Percentiles rank a stretch among this genome's conserved stretches.
These are phyloP conservation scores for Gerosis bhagava DNA, from an alignment of 2,888 invertebrate genomes.

Conservation along the genomic window DNA sequence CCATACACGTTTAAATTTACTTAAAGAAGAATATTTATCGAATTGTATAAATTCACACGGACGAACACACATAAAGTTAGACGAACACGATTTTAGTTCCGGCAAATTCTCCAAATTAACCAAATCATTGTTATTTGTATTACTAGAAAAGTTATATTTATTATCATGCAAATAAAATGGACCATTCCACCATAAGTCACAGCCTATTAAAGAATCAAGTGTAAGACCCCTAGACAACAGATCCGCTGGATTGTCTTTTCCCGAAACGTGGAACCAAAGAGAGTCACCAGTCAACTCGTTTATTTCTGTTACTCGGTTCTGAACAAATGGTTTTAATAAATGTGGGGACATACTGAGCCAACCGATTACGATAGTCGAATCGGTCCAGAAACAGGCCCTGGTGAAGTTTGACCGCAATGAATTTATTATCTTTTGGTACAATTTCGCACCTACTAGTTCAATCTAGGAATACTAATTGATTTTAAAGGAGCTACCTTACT, in stretches of 20 bases:
- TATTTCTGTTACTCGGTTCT: conserved; percentile 18
- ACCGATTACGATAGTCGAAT: conserved; percentile 12
- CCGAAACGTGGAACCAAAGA: conserved; percentile 6
- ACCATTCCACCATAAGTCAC: conserved; percentile 18
- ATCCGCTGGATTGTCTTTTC: conserved; percentile 15
- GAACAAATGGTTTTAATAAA: neutral
- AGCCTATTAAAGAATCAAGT: conserved; percentile 9
- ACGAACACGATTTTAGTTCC: neutral
- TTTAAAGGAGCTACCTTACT: conserved; percentile 16
- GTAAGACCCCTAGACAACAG: conserved; percentile 13
- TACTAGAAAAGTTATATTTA: neutral
- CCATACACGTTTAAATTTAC: conserved; percentile 18
- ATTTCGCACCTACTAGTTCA: conserved; percentile 17
- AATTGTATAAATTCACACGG: conserved; percentile 11
- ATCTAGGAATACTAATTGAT: conserved; percentile 5
- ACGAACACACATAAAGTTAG: neutral
- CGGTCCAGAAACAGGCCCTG: conserved; percentile 3
- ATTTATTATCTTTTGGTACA: conserved; percentile 18
- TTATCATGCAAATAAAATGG: conserved; percentile 1
- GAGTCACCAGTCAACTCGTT: conserved; percentile 16
- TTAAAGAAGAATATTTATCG: conserved; percentile 22
- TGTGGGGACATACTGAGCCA: neutral
- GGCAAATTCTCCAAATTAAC: neutral
- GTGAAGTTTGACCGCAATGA: conserved; percentile 13
- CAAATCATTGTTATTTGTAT: too few species aligned